Evolutionary conservation across 2,888 invertebrate genomes (phyloP).

Genomic region (Lasius fuliginosus): DNA sequence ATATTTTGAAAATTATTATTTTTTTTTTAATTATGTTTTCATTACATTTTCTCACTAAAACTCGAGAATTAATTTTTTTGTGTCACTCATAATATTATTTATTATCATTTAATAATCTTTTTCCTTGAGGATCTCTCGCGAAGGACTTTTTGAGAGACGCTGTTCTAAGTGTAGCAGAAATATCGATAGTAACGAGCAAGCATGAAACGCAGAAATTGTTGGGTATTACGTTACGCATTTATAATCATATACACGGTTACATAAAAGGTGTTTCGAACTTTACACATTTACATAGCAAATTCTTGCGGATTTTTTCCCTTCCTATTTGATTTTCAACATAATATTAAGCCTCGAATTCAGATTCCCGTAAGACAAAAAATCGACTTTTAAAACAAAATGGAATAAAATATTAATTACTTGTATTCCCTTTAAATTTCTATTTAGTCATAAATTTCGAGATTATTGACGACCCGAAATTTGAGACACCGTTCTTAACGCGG

Average conservation of each 20-base stretch:
- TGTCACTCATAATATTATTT: background rate
- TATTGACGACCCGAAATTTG: background rate
- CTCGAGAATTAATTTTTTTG: background rate
- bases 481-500: background rate
- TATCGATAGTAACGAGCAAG: constrained; percentile 67
- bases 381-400: background rate
- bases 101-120: background rate
- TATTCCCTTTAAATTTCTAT: background rate
- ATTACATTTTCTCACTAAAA: background rate
- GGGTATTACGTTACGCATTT: constrained; percentile 70
- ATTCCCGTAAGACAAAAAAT: background rate
- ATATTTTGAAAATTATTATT: background rate
- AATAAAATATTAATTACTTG: constrained; percentile 2
- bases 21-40: background rate
- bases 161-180: constrained; percentile 49
- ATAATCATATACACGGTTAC: constrained; percentile 69
- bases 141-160: constrained; percentile 62
- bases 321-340: background rate
- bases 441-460: background rate
- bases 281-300: constrained; percentile 7
- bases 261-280: constrained; percentile 41
- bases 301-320: background rate
- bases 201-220: constrained; percentile 64
- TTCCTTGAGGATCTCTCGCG: background rate
- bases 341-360: background rate